Evolutionary conservation across 1,140 invertebrate species (phyloP), one percentile per base, ranked within the genome.

Genomic region (Dendroctonus ponderosae): DNA sequence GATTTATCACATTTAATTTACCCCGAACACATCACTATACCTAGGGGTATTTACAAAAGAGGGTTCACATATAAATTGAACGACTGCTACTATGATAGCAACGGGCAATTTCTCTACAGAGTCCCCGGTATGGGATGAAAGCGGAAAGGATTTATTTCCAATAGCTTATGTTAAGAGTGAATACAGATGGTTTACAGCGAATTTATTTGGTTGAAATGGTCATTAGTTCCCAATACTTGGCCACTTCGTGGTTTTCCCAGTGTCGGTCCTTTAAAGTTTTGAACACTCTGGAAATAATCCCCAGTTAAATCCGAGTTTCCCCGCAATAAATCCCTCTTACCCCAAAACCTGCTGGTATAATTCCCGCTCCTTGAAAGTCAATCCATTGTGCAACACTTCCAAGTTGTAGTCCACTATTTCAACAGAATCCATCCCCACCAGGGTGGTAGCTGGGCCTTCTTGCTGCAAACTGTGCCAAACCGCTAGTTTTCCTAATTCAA

Each of bases 51-150:
- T 9, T 83, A 79, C 14, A 84, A 84, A 68, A 77, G 78, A 71
- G 86, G 85, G 15, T 83, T 82, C 40, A 89, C 85, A 11, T 91
- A 89, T 72, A 86, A 86, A 75, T 81, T 91, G 2, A 83, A 86
- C 69, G 89, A 91, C 79, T 88, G 87, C 70, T 91, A 86, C 78
- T 91, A 91, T 77, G 87, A 90, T 77, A 81, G 85, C 75, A 87
- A 91, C 82, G 89, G 89, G 0, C 80, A 82, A 77, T 91, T 91
- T 82, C 82, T 91, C 12, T 91, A 91, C 73, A 80, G 89, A 72
- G 85, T 91, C 15, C 85, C 89, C 39, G 88, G 87, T 64, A 82
- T 89, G 82, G 44, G 62, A 50, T 74, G 71, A 75, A 71, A 64
- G 56, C 48, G 11, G n/a, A n/a, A n/a, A n/a, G n/a, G n/a, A 52